Base-by-base conservation (phyloP, 2,888 invertebrate genomes). In the Plebejus argus region DNA sequence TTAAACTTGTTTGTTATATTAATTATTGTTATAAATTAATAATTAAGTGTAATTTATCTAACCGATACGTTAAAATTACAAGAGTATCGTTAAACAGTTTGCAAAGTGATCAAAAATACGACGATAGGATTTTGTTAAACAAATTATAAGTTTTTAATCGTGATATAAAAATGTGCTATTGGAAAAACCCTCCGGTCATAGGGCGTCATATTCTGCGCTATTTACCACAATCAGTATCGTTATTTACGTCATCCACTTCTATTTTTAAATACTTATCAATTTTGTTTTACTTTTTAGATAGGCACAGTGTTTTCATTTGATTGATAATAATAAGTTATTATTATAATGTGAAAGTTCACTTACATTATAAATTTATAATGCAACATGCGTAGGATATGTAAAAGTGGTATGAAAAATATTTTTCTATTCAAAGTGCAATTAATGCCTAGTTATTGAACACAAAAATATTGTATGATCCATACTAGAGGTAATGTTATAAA, bases 271-370 rank as follows among this genome's bases (percentile, higher is more conserved):
- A 28, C 28, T 28, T 66, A 66, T 66, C 66, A 28, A 28, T 33
- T 23, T 6, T 66, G 66, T 66, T 66, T 66, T 15, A 66, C 66
- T 70, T 76, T 58, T 71, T 83, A 80, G 79, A 81, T 78, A 76
- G 79, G 78, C 61, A 80, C 39, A 77, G 28, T 39, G 76, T 66
- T 66, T 66, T 66, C 28, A 66, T 28, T 66, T 6, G 28, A 66
- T 66, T 66, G 28, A 66, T 61, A 23, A 66, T 61, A 23, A 23
- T 20, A 3, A 10, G 23, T 23, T 61, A 23, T 23, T 61, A 61
- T 61, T 23, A 61, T 61, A 10, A 61, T 66, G 6, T 33, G 18
- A 66, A 33, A 66, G 66, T 66, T 66, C 28, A 66, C 12, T 61
- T 61, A 20, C 20, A 20, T 61, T 61, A 10, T 10, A 15, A n/a